A percentile compares a stretch with the other conserved stretches of the same genome.
Conservation (phyloP, 1,140 invertebrate species). For the Parasteatoda tepidariorum region DNA sequence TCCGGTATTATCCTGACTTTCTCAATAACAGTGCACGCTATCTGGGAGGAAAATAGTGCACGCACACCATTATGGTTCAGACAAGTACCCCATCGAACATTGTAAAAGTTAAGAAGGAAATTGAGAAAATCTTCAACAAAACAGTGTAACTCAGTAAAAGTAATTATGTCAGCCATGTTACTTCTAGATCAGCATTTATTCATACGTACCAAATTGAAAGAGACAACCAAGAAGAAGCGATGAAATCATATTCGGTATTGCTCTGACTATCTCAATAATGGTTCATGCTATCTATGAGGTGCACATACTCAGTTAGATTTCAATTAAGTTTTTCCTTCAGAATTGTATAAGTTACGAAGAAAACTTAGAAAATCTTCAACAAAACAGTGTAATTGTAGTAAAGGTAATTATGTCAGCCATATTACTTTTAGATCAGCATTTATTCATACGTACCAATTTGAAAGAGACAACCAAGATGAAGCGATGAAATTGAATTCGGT, state of each 20-base stretch:
- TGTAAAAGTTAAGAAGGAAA: background rate
- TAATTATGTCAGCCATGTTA: too few species aligned
- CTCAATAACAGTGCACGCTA: background rate
- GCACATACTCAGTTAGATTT: background rate
- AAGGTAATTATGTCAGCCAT: too few species aligned
- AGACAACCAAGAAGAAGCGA: background rate
- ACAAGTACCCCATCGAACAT: background rate
- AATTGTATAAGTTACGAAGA: background rate
- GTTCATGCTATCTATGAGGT: background rate
- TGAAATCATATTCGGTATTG: background rate
- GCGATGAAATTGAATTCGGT: background rate
- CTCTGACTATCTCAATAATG: background rate
- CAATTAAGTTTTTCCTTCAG: background rate
- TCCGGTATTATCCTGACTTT: background rate
- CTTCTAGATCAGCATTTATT: background rate
- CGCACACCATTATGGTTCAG: background rate
- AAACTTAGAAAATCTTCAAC: background rate
- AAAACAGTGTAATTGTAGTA: background rate
- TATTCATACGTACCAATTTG: background rate
- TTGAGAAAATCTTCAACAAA: background rate
- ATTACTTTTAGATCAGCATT: background rate
- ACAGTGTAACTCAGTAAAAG: background rate
- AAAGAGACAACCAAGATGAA: background rate
- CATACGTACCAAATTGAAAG: background rate
- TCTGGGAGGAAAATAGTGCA: background rate